A percentile compares a stretch with the other conserved stretches of the same genome.
phyloP scores from a whole-genome alignment of 2,113 vertebrate species.

The Elaphurus davidianus region DNA sequence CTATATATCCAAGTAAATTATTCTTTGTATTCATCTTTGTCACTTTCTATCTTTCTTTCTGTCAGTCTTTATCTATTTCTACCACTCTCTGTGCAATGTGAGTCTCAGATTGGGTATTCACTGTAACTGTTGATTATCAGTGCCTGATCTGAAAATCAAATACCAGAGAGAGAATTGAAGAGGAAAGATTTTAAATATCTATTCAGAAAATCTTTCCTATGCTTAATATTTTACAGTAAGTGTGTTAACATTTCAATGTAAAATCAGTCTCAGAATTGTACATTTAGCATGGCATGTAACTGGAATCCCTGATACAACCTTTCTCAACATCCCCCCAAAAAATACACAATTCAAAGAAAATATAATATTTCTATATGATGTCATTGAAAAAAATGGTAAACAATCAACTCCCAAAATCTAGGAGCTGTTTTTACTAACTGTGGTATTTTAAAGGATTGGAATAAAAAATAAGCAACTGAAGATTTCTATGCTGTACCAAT shows the following conservation, averaged over 20 bases:
- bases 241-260: not conserved
- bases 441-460: not conserved
- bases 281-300: not conserved
- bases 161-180: not conserved
- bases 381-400: not conserved
- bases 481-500: not conserved
- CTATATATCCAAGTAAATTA: conserved; percentile 60
- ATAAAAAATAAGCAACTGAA: not conserved
- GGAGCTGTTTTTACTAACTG: not conserved
- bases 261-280: not conserved
- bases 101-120: not conserved
- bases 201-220: not conserved
- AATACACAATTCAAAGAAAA: not conserved
- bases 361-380: not conserved
- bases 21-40: conserved; percentile 8
- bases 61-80: conserved; percentile 45
- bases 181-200: not conserved
- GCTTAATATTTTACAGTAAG: not conserved
- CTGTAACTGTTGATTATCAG: not conserved
- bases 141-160: conserved; percentile 48
- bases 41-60: not conserved
- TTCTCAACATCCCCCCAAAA: not conserved
- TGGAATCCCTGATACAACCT: not conserved
- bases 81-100: not conserved
- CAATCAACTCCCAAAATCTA: not conserved